A percentile compares a stretch with the other conserved stretches of the same genome.
Evolutionary conservation across 2,888 invertebrate genomes (phyloP).

Genomic region (Watsonalla binaria): DNA sequence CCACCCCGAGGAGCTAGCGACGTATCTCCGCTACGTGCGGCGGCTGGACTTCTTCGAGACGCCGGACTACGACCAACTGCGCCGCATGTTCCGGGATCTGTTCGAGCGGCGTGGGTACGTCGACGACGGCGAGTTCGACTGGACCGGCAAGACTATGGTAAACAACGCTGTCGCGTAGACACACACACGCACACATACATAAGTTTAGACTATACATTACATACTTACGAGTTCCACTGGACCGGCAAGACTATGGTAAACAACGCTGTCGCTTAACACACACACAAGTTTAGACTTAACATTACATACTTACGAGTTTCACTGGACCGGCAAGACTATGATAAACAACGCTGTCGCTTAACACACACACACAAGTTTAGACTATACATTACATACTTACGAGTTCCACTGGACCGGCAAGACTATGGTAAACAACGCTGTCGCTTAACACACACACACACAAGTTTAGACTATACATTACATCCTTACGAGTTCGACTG

Average conservation of each 20-base stretch:
- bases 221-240: slow-evolving; percentile 98
- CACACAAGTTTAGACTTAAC: neutral
- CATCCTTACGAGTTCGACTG: too few relatives aligned
- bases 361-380: neutral
- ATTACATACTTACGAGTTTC: slow-evolving; percentile 81
- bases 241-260: slow-evolving; percentile 90
- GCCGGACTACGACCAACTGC: slow-evolving; percentile 99
- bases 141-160: slow-evolving; percentile 93
- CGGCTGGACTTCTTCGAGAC: slow-evolving; percentile 99
- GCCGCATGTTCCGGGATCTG: slow-evolving; percentile 95
- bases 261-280: slow-evolving; percentile 5
- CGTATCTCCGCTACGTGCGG: slow-evolving; percentile 97
- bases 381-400: too few relatives aligned
- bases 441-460: neutral
- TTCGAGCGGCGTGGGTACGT: slow-evolving; percentile 92
- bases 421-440: slow-evolving; percentile 76
- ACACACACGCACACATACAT: neutral
- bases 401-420: slow-evolving; percentile 98
- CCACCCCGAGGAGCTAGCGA: slow-evolving; percentile 97
- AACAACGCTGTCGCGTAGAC: slow-evolving; percentile 39
- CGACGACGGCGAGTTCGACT: slow-evolving; percentile 96
- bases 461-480: neutral
- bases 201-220: too few relatives aligned
- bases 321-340: slow-evolving; percentile 95
- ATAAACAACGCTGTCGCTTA: slow-evolving; percentile 59